These are phyloP conservation scores for Calameuta pallipes DNA, from an alignment of 2,888 invertebrate genomes.

Conservation along the genomic window DNA sequence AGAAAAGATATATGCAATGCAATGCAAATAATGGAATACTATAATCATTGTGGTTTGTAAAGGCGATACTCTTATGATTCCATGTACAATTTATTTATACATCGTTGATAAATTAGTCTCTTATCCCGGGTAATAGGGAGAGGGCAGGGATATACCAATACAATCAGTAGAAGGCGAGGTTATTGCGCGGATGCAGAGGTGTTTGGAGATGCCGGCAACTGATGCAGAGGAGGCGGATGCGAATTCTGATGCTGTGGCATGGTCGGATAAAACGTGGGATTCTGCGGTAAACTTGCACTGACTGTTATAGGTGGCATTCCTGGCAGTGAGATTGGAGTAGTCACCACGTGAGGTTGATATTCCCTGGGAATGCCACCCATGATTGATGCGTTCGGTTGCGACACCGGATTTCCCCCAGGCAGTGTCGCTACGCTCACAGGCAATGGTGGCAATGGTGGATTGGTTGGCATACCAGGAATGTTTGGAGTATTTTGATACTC, in stretches of 20 bases:
- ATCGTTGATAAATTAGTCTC: neutral
- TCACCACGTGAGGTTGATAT: constrained; percentile 62
- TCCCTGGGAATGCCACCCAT: constrained; percentile 57
- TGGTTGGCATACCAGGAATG: constrained; percentile 62
- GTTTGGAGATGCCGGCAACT: constrained; percentile 36
- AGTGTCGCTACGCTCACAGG: constrained; percentile 19
- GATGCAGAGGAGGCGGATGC: constrained; percentile 18
- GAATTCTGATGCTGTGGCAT: constrained; percentile 39
- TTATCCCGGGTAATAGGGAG: neutral
- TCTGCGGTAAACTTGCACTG: constrained; percentile 76
- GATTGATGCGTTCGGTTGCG: constrained; percentile 35
- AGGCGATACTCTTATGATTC: constrained; percentile 1
- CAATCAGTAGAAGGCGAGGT: constrained; percentile 12
- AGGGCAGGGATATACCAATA: neutral
- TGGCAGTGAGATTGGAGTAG: constrained; percentile 78
- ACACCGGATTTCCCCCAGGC: constrained; percentile 30
- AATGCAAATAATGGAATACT: neutral
- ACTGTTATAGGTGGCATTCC: constrained; percentile 86
- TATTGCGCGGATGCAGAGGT: constrained; percentile 50
- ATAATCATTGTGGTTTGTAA: neutral
- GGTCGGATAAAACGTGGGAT: constrained; percentile 50
- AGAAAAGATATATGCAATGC: too few relatives aligned
- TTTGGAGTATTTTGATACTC: constrained; percentile 50
- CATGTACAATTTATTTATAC: constrained; percentile 7
- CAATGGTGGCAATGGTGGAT: constrained; percentile 42